Percentiles rank a stretch among this genome's conserved stretches.
Conservation (phyloP, 2,888 invertebrate species). For the Eucera pruinosa region DNA sequence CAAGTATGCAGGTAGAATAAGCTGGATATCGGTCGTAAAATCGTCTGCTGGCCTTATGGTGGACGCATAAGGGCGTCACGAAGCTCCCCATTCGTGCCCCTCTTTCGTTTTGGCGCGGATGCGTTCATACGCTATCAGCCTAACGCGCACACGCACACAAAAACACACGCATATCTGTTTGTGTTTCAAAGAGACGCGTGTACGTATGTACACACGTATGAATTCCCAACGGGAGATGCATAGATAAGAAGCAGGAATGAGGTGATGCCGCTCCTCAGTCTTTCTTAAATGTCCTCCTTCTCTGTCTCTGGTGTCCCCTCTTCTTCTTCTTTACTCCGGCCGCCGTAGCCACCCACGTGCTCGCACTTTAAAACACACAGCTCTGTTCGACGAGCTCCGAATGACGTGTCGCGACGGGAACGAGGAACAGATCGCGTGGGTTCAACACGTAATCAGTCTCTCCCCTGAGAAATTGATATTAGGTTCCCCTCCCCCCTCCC, state of each 20-base stretch:
- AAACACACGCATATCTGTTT: conserved; percentile 32
- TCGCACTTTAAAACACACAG: conserved; percentile 61
- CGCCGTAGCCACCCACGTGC: conserved; percentile 65
- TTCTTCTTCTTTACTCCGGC: conserved; percentile 16
- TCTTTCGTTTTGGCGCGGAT: conserved; percentile 21
- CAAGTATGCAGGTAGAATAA: conserved; percentile 17
- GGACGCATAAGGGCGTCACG: conserved; percentile 59
- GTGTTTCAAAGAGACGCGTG: conserved; percentile 37
- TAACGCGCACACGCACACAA: neutral
- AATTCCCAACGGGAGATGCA: conserved; percentile 72
- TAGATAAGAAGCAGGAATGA: conserved; percentile 78
- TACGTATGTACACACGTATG: conserved; percentile 38
- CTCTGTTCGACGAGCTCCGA: conserved; percentile 51
- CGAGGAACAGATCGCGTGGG: conserved; percentile 56
- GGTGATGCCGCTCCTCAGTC: conserved; percentile 74
- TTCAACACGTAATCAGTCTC: conserved; percentile 56
- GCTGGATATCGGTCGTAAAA: conserved; percentile 59
- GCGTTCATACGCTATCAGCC: conserved; percentile 20
- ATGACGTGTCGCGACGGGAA: conserved; percentile 56
- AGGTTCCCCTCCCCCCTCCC: too few species aligned
- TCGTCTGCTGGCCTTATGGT: conserved; percentile 66
- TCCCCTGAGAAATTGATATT: conserved; percentile 56
- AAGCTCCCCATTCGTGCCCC: conserved; percentile 23
- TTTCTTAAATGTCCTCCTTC: conserved; percentile 71
- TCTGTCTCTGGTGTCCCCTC: conserved; percentile 13